These are phyloP conservation scores for Capitella teleta DNA, from an alignment of 1,140 invertebrate genomes.

Conservation along the genomic window DNA sequence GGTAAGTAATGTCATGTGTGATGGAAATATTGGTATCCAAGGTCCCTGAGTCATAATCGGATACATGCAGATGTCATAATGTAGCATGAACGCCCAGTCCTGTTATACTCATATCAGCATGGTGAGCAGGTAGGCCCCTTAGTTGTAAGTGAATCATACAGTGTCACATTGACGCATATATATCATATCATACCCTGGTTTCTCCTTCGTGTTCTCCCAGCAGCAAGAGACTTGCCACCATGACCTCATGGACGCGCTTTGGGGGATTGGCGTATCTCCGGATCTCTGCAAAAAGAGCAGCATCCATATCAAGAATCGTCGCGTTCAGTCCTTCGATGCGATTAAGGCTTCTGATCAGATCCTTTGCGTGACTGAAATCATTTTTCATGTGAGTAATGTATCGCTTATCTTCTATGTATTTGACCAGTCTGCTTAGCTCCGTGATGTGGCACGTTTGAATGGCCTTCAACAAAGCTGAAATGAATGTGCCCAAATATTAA, in stretches of 20 bases:
- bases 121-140: too few relatives aligned
- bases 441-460: too few relatives aligned
- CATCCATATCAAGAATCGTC: not conserved
- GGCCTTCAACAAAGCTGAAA: too few relatives aligned
- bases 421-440: not conserved
- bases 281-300: not conserved
- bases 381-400: not conserved
- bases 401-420: not conserved
- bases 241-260: not conserved
- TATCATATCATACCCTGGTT: conserved; percentile 1
- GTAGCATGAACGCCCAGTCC: too few relatives aligned
- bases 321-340: not conserved
- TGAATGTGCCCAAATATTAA: too few relatives aligned
- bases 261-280: not conserved
- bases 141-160: too few relatives aligned
- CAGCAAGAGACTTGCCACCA: not conserved
- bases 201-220: conserved; percentile 1
- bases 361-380: not conserved
- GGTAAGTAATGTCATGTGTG: too few relatives aligned
- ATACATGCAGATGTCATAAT: too few relatives aligned
- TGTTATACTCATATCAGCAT: too few relatives aligned
- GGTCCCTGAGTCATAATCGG: too few relatives aligned
- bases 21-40: too few relatives aligned
- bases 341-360: not conserved
- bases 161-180: too few relatives aligned